A percentile compares a stretch with the other conserved stretches of the same genome.
Evolutionary conservation across 2,888 invertebrate genomes (phyloP).

Genomic region (Pogonocherus hispidulus): DNA sequence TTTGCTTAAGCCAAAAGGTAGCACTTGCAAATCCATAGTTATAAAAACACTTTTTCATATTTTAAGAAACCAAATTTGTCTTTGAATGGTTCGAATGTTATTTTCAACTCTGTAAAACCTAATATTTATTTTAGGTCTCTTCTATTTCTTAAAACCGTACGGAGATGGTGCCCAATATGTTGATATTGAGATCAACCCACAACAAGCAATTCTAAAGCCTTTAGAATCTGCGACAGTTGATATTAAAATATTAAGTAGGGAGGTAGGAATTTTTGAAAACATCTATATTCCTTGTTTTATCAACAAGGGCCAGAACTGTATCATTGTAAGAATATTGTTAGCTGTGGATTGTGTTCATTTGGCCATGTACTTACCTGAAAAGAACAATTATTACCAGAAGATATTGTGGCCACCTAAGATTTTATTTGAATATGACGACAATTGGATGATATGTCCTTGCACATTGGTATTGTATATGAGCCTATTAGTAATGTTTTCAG

Average conservation of each 20-base stretch:
- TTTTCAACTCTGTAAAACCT: not conserved
- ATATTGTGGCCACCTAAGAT: slow-evolving; percentile 58
- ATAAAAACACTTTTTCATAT: no score
- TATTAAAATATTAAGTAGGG: slow-evolving; percentile 58
- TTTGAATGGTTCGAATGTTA: no score
- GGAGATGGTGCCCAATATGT: slow-evolving; percentile 61
- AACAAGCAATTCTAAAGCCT: slow-evolving; percentile 57
- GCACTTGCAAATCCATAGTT: no score
- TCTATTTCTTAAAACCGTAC: slow-evolving; percentile 55
- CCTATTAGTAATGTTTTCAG: not conserved
- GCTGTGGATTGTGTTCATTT: slow-evolving; percentile 63
- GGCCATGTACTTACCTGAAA: slow-evolving; percentile 62
- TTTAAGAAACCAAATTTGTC: no score
- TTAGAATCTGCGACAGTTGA: slow-evolving; percentile 50
- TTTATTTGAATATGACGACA: slow-evolving; percentile 48
- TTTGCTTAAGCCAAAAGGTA: no score
- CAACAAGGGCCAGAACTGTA: slow-evolving; percentile 55
- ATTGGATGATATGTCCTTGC: slow-evolving; percentile 47
- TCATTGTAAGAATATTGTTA: slow-evolving; percentile 62
- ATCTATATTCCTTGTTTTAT: slow-evolving; percentile 65
- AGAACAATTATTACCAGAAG: slow-evolving; percentile 46
- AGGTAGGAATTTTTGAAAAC: slow-evolving; percentile 63
- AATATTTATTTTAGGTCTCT: slow-evolving; percentile 47
- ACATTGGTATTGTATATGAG: slow-evolving; percentile 34
- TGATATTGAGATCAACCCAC: slow-evolving; percentile 58